These are phyloP conservation scores for Yponomeuta sedellus DNA, from an alignment of 2,888 invertebrate genomes.

Conservation along the genomic window DNA sequence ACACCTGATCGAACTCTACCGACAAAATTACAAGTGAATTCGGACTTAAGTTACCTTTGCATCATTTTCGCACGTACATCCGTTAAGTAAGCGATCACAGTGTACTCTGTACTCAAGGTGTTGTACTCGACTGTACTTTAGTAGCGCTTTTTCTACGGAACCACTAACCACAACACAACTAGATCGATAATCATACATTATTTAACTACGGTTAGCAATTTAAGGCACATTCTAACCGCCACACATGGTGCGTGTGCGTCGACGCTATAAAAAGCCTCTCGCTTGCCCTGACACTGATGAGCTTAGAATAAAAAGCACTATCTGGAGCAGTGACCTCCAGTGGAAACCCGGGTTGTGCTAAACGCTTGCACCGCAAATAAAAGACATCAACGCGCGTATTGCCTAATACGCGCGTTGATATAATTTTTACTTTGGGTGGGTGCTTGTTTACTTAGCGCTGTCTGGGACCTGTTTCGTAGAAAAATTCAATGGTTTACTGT, in stretches of 20 bases:
- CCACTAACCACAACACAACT: not conserved
- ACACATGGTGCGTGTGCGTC: slow-evolving; percentile 25
- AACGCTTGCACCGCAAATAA: not conserved
- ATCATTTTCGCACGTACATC: too few relatives aligned
- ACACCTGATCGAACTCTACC: too few relatives aligned
- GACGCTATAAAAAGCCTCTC: slow-evolving; percentile 36
- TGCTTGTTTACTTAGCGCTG: not conserved
- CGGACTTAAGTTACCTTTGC: too few relatives aligned
- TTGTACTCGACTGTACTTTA: too few relatives aligned
- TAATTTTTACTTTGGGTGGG: not conserved
- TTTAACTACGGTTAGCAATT: slow-evolving; percentile 10
- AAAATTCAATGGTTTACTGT: too few relatives aligned
- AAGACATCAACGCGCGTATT: not conserved
- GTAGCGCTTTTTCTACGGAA: not conserved
- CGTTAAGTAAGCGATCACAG: too few relatives aligned
- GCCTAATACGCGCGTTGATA: too few relatives aligned
- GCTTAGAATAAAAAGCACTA: slow-evolving; percentile 51
- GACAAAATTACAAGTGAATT: too few relatives aligned
- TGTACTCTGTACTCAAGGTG: too few relatives aligned
- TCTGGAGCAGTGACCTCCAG: slow-evolving; percentile 43
- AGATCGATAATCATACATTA: not conserved
- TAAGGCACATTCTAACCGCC: slow-evolving; percentile 39
- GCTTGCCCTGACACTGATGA: slow-evolving; percentile 70
- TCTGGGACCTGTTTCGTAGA: too few relatives aligned
- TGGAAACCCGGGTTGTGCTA: not conserved